Base-by-base conservation (phyloP, 30 jellyfish, hydroid and myxozoan genomes). In the Hydractinia echinata region DNA sequence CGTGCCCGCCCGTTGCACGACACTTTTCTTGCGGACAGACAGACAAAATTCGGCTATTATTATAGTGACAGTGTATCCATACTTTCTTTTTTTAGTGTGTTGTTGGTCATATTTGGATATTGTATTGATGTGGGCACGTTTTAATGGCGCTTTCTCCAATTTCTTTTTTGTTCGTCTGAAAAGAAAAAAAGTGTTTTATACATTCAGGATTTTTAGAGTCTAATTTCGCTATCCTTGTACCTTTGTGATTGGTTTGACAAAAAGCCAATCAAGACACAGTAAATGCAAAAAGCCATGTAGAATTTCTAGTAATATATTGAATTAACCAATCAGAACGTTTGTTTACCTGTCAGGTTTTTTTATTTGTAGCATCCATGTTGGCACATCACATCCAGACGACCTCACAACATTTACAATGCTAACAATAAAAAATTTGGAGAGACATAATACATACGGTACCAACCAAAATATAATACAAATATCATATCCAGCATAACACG, bases 341-440 rank as follows among this genome's bases (percentile, higher is more conserved):
- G 44, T 10, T 7, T 55, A 91, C 97, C 96, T 86, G 89, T 67
- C 74, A 30, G 88, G 89, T 79, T 82, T 91, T 56, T 85, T 88
- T 48, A 91, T 49, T 62, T 86, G 83, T 10, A 83, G 86, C 86
- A 91, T 91, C 97, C 97, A 91, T 8, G 82, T 54, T 10, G 97
- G 95, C 78, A 91, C 84, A 13, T 91, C 95, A 77, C 97, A 81
- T 5, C 97, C 97, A 1, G 97, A 91, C 14, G 95, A 77, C 54
- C 55, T 79, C 90, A 91, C 84, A 4, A 91, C 97, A 58, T 85
- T 91, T 13, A 96, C 96, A 66, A 91, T 91, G 82, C 97, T 89
- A 52, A 8, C 51, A 60, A n/a, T 53, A 69, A 73, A 64, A 66
- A 49, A 62, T 11, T 51, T 5, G 10, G n/a, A 83, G 51, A 68